A percentile compares a stretch with the other conserved stretches of the same genome.
Conservation (phyloP, 2,113 vertebrate genomes). For the Picathartes gymnocephalus region DNA sequence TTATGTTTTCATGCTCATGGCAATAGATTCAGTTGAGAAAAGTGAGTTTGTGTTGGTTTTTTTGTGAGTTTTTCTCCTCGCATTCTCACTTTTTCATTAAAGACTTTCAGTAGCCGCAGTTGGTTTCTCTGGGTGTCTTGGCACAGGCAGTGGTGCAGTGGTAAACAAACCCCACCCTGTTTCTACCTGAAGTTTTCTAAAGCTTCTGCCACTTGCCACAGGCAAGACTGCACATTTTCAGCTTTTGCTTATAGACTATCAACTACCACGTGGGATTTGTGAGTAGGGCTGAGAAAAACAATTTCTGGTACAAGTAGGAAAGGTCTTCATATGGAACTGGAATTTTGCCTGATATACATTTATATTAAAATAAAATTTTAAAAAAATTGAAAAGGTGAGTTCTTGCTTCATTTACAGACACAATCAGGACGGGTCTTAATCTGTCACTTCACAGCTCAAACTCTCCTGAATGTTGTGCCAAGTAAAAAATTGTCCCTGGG, state of each 20-base stretch:
- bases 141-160: background rate
- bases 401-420: background rate
- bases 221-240: background rate
- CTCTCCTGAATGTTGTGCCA: background rate
- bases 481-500: background rate
- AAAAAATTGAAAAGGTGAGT: background rate
- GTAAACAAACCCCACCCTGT: background rate
- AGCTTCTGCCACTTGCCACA: background rate
- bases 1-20: background rate
- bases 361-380: background rate
- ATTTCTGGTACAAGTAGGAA: background rate
- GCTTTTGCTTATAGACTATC: background rate
- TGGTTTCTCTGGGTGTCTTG: background rate
- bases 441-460: background rate
- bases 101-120: background rate
- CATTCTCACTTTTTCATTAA: background rate
- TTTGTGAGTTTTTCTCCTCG: too few species aligned
- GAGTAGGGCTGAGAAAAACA: background rate
- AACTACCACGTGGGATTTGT: background rate
- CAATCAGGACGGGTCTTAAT: background rate
- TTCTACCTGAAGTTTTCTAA: background rate
- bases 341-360: background rate
- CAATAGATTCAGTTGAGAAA: background rate
- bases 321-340: background rate
- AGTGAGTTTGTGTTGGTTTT: background rate